phyloP scores from a whole-genome alignment of 2,888 invertebrate genomes.

The Lasioglossum morio region DNA sequence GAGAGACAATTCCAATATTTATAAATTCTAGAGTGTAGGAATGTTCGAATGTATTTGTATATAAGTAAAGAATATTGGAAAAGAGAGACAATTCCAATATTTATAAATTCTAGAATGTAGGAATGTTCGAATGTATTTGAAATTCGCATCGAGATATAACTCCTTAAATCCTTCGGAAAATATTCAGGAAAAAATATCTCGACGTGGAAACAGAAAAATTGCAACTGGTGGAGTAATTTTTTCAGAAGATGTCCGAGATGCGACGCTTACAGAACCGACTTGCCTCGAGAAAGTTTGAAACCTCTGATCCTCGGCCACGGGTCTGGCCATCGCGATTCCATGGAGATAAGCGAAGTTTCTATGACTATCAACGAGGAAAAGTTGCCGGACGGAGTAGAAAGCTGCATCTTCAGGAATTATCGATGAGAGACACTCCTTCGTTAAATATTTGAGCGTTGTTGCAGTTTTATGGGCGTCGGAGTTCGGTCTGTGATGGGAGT shows the following conservation, averaged over 20 bases:
- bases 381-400: neutral
- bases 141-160: too few species aligned
- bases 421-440: neutral
- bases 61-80: neutral
- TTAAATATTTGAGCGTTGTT: neutral
- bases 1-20: too few species aligned
- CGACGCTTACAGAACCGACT: neutral
- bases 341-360: neutral
- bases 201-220: neutral
- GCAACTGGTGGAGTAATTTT: neutral
- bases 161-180: too few species aligned
- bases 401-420: neutral
- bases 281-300: neutral
- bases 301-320: neutral
- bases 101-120: neutral
- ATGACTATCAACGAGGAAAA: conserved; percentile 4
- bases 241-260: neutral
- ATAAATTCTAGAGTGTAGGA: too few species aligned
- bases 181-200: neutral
- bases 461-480: neutral
- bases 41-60: too few species aligned
- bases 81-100: neutral
- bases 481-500: neutral
- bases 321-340: neutral
- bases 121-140: neutral